Evolutionary conservation across 1,140 invertebrate genomes (phyloP).

Genomic region (Acromyrmex echinatior): DNA sequence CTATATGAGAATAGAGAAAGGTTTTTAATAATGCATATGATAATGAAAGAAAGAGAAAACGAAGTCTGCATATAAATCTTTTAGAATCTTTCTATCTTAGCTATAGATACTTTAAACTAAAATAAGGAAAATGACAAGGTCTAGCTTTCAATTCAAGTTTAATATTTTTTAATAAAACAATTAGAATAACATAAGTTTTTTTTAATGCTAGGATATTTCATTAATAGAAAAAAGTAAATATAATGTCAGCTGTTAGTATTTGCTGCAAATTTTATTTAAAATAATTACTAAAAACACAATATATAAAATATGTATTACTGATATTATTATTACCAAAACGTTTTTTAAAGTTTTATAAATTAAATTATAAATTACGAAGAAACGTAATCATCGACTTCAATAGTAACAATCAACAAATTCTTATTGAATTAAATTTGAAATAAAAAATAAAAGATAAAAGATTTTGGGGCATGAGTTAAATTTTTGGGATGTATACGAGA

Average conservation of each 20-base stretch:
- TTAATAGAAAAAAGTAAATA: constrained; percentile 20
- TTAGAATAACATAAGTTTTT: background rate
- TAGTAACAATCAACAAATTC: constrained; percentile 1
- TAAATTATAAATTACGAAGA: constrained; percentile 8
- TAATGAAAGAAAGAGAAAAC: background rate
- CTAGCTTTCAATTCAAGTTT: background rate
- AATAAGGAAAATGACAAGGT: background rate
- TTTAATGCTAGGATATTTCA: background rate
- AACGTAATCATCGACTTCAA: background rate
- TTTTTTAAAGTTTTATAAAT: background rate
- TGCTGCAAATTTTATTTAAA: constrained; percentile 6
- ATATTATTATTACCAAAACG: background rate
- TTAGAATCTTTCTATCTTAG: constrained; percentile 12
- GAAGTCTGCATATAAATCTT: background rate
- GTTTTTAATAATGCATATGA: constrained; percentile 14
- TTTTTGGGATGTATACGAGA: constrained; percentile 18
- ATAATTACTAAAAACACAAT: background rate
- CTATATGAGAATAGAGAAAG: background rate
- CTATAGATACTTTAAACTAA: background rate
- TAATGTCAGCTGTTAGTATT: background rate
- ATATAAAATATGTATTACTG: background rate
- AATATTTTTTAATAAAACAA: background rate
- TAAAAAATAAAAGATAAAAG: background rate
- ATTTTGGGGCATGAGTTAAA: background rate
- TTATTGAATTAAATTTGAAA: background rate